Conservation (phyloP, 2,797 vertebrate species). For the Sebastes melanostomus region DNA sequence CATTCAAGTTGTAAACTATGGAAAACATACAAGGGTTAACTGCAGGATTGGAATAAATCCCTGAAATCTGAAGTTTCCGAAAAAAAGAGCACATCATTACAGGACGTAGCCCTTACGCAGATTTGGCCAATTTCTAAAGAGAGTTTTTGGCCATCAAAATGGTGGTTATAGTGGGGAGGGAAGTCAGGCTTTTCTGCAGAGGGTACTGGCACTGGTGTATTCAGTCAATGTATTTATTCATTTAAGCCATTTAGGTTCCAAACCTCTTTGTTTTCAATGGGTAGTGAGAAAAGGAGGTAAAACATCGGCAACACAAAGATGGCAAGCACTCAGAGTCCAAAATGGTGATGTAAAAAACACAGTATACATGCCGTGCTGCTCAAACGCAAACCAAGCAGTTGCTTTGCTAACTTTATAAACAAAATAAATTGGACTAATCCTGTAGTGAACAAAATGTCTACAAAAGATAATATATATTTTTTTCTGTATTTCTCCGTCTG, state of each 20-base stretch:
- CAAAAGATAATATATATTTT: background rate
- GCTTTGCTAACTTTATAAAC: background rate
- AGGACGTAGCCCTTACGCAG: background rate
- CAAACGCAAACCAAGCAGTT: background rate
- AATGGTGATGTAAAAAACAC: too few species aligned
- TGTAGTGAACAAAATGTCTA: background rate
- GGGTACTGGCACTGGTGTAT: background rate
- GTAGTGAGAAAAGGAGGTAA: background rate
- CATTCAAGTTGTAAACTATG: background rate
- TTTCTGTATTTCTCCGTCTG: background rate
- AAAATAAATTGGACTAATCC: background rate
- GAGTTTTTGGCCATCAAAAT: background rate
- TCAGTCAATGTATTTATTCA: background rate
- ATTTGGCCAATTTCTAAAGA: background rate
- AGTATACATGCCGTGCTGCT: too few species aligned
- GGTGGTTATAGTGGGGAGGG: background rate
- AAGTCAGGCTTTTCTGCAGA: background rate
- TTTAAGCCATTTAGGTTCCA: background rate
- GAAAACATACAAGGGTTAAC: background rate
- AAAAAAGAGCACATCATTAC: background rate
- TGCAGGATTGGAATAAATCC: background rate
- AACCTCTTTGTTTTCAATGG: background rate
- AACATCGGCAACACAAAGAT: background rate
- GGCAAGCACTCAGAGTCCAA: too few species aligned
- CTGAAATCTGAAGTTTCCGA: background rate